Percentiles rank a stretch among this genome's conserved stretches.
phyloP scores from a whole-genome alignment of 1,140 invertebrate species.

The Drosophila punjabiensis region DNA sequence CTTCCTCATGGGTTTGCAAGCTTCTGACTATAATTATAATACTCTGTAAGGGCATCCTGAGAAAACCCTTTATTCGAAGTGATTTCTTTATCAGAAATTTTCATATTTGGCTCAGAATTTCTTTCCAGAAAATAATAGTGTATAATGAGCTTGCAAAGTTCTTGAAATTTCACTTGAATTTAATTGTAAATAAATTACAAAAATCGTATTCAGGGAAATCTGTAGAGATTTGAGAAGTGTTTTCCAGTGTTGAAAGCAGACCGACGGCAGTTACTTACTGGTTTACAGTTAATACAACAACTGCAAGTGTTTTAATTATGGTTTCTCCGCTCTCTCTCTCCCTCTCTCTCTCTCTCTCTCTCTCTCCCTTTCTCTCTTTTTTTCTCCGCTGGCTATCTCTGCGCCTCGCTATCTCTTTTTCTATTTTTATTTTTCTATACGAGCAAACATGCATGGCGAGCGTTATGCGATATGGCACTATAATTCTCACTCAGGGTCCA shows the following conservation, averaged over 20 bases:
- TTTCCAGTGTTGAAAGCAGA: slow-evolving; percentile 11
- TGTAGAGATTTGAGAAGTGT: not conserved
- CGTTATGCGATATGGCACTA: slow-evolving; percentile 72
- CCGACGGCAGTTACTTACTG: slow-evolving; percentile 26
- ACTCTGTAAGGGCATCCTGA: too few relatives aligned
- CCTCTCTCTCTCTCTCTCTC: not conserved
- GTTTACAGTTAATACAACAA: slow-evolving; percentile 42
- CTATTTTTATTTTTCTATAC: slow-evolving; percentile 35
- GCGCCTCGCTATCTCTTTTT: slow-evolving; percentile 6
- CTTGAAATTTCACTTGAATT: not conserved
- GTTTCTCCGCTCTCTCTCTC: slow-evolving; percentile 5
- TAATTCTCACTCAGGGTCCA: slow-evolving; percentile 62
- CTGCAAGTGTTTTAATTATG: slow-evolving; percentile 47
- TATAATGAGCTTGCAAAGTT: not conserved
- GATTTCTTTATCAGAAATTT: not conserved
- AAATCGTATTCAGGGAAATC: not conserved
- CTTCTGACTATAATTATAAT: too few relatives aligned
- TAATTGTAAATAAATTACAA: not conserved
- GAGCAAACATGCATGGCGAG: slow-evolving; percentile 7
- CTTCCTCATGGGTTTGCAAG: too few relatives aligned
- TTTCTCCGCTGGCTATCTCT: not conserved
- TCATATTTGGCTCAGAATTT: not conserved
- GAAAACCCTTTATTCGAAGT: not conserved
- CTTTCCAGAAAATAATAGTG: not conserved
- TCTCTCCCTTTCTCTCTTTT: not conserved